Evolutionary conservation across 92 coral and sea anemone genomes (phyloP), one percentile per base, ranked within the genome.

Genomic region (Nematostella vectensis): DNA sequence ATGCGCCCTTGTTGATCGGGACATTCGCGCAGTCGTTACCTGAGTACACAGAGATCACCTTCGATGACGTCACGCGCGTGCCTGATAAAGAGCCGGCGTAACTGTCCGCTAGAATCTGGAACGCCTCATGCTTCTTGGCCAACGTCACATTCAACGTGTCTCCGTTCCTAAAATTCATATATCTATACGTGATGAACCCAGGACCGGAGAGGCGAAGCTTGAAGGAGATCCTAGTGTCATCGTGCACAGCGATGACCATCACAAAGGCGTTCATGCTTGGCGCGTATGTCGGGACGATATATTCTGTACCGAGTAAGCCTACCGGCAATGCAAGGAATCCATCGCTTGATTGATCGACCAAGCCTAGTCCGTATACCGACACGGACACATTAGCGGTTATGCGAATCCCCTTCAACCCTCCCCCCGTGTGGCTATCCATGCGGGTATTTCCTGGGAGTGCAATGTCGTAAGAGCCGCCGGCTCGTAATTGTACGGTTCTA

Each of bases 11-110:
- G 0, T 40, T 0, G 1, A 1, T 8, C 3, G 97, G 95, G 1
- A 89, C 82, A 29, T 63, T 43, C 1, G 95, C 83, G 56, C 97
- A 89, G 26, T 89, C 97, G 50, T 81, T 70, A 11, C 97, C 97
- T 2, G 95, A 81, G 57, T 81, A 85, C 28, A 89, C 89, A 2
- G 94, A 83, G 19, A 89, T 24, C 0, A 72, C 80, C 49, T 81
- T 81, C n/a, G 65, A 48, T 3, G 98, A 91, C 1, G 50, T 45
- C 27, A 91, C 64, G 0, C 67, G 62, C 0, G 95, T 86, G 0
- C 98, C 98, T 3, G 76, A 80, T 9, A 91, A 59, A 0, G 71
- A 65, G 3, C 70, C 70, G 9, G 70, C 70, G 57, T 63, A 61
- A 1, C 61, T 23, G 17, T 59, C 57, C 0, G 74, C 77, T 29